phyloP scores from a whole-genome alignment of 2,888 invertebrate species.

The Lithodes maja region DNA sequence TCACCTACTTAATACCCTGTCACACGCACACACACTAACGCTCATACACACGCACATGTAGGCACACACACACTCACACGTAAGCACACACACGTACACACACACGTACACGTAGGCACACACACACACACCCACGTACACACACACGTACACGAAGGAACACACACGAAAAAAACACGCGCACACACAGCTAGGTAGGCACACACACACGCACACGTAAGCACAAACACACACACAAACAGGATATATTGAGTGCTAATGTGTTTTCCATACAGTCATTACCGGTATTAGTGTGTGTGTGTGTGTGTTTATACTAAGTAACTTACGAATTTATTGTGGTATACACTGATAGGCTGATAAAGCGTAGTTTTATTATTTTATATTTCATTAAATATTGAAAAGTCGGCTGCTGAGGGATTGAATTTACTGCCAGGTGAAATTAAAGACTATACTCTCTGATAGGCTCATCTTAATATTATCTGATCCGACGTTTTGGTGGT shows the following conservation, averaged over 20 bases:
- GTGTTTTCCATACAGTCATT: background rate
- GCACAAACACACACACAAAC: constrained; percentile 16
- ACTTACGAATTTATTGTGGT: no score
- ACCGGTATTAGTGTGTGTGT: no score
- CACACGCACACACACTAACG: background rate
- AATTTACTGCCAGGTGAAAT: no score
- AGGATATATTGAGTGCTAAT: background rate
- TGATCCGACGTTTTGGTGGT: no score
- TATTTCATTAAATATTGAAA: no score
- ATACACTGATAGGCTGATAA: no score
- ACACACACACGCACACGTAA: constrained; percentile 21
- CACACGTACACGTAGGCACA: background rate
- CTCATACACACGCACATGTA: background rate
- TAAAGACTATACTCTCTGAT: no score
- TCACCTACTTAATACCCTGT: background rate
- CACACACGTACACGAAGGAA: constrained; percentile 4
- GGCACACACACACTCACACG: constrained; percentile 14
- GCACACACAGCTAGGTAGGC: background rate
- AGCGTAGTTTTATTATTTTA: no score
- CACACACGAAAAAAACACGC: background rate
- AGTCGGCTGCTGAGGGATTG: no score
- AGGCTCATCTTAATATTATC: no score
- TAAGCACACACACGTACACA: constrained; percentile 10
- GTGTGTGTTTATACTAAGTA: no score
- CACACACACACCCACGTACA: constrained; percentile 21